Base-by-base conservation (phyloP, 2,113 vertebrate species). In the Eulacestoma nigropectus region DNA sequence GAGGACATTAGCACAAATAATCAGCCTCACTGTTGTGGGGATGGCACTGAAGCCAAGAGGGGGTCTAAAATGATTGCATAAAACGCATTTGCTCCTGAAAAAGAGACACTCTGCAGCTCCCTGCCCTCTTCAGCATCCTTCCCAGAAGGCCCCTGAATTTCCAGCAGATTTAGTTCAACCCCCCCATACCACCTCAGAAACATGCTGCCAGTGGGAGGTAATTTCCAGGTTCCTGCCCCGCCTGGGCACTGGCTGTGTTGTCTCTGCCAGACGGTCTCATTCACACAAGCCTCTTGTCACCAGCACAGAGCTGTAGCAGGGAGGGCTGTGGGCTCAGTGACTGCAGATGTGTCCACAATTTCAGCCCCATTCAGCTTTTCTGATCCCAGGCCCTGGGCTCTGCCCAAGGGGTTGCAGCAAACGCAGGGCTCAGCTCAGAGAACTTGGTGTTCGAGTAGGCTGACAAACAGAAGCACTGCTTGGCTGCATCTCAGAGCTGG, bases 1-100 rank as follows among this genome's bases (percentile, higher is more conserved):
- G 80, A 90, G 87, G 94, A 89, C 84, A 84, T 93, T 81, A 88
- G 46, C 55, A n/a, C 67, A 87, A 90, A 76, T 75, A 94, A 77
- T 65, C 67, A 87, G 78, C 65, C 65, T 91, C 41, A 46, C 62
- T n/a, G 41, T 85, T 23, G 5, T 64, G 56, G 74, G 67, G 92
- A 94, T n/a, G 60, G 60, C 49, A 50, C 35, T 41, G 57, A 52
- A 50, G 57, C 30, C 42, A 64, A 80, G 41, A 80, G 32, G 17
- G 44, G 17, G 33, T 65, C 84, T 80, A 33, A 83, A 87, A 93
- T 46, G n/a, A 83, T 57, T 68, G 81, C 67, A 39, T 19, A 27
- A 87, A 96, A 92, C 0, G 2, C 37, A 75, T 82, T 92, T 82
- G 10, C 59, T 82, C 39, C 82, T 49, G 41, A 65, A 85, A 88